phyloP scores from a whole-genome alignment of 2,888 invertebrate genomes.

The Parapristionchus giblindavisi region DNA sequence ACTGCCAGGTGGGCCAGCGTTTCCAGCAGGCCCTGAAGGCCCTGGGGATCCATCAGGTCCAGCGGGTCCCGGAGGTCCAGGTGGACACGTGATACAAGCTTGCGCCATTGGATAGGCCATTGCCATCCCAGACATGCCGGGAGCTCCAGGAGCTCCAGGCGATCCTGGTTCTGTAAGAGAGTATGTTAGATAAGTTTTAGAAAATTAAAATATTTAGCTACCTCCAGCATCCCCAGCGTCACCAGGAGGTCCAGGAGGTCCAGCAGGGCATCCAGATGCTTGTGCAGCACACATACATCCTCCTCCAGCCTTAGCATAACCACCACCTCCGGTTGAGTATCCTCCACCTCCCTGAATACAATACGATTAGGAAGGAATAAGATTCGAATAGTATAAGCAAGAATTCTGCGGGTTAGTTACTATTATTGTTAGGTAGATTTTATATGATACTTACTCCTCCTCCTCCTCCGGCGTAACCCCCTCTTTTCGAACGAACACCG shows the following conservation, averaged over 20 bases:
- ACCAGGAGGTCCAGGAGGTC: conserved; percentile 34
- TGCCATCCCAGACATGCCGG: conserved; percentile 1
- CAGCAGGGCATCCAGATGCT: conserved; percentile 30
- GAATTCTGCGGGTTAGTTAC: no score
- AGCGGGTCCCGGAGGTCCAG: not conserved
- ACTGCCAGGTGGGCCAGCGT: not conserved
- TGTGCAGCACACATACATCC: conserved; percentile 36
- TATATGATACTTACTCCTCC: conserved; percentile 10
- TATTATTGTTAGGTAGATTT: no score
- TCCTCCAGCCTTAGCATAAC: not conserved
- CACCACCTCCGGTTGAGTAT: not conserved
- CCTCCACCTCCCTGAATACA: no score
- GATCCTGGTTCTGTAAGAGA: not conserved
- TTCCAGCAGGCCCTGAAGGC: not conserved
- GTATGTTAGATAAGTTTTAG: no score
- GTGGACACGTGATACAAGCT: no score
- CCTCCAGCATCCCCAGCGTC: conserved; percentile 19
- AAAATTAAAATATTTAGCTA: not conserved
- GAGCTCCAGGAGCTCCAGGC: not conserved
- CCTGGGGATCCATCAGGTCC: conserved; percentile 5
- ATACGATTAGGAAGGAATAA: no score
- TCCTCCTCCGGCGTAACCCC: not conserved
- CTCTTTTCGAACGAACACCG: conserved; percentile 28
- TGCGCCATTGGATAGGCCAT: no score
- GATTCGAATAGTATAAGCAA: no score